Conservation (phyloP, 2,888 invertebrate species). For the Criorhina ranunculi region DNA sequence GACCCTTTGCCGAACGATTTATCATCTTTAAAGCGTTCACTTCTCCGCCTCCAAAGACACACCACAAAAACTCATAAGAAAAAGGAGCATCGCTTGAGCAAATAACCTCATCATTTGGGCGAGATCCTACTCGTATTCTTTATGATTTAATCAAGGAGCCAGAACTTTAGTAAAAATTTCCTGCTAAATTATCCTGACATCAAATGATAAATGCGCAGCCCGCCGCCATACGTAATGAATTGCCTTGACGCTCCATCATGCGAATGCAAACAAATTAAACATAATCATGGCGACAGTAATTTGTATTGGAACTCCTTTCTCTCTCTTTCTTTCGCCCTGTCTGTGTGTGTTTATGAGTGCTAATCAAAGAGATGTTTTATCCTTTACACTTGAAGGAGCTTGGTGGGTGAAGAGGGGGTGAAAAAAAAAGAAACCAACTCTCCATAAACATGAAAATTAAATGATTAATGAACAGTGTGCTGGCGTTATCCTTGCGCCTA, state of each 20-base stretch:
- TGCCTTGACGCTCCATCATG: slow-evolving; percentile 27
- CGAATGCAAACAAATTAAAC: slow-evolving; percentile 52
- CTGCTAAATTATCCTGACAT: slow-evolving; percentile 61
- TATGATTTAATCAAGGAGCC: slow-evolving; percentile 48
- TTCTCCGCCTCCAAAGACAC: not conserved
- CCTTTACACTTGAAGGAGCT: slow-evolving; percentile 35
- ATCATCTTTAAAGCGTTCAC: slow-evolving; percentile 56
- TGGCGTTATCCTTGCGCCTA: not conserved
- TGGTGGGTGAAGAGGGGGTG: not conserved
- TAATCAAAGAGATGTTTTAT: slow-evolving; percentile 57
- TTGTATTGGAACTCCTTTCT: slow-evolving; percentile 46
- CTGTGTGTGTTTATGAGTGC: slow-evolving; percentile 23
- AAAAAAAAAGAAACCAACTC: not conserved
- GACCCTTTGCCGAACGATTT: slow-evolving; percentile 52
- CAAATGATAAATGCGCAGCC: slow-evolving; percentile 57
- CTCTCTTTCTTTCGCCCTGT: slow-evolving; percentile 1
- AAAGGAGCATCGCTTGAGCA: slow-evolving; percentile 3
- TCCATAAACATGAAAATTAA: slow-evolving; percentile 62
- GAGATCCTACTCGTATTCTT: not conserved
- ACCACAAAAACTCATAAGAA: not conserved
- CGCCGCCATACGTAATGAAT: slow-evolving; percentile 36
- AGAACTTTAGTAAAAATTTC: slow-evolving; percentile 24
- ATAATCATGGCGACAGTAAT: slow-evolving; percentile 52
- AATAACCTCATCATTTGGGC: slow-evolving; percentile 13
- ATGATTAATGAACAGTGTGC: slow-evolving; percentile 63